Evolutionary conservation across 2,797 vertebrate genomes (phyloP).

Genomic region (Zonotrichia albicollis): DNA sequence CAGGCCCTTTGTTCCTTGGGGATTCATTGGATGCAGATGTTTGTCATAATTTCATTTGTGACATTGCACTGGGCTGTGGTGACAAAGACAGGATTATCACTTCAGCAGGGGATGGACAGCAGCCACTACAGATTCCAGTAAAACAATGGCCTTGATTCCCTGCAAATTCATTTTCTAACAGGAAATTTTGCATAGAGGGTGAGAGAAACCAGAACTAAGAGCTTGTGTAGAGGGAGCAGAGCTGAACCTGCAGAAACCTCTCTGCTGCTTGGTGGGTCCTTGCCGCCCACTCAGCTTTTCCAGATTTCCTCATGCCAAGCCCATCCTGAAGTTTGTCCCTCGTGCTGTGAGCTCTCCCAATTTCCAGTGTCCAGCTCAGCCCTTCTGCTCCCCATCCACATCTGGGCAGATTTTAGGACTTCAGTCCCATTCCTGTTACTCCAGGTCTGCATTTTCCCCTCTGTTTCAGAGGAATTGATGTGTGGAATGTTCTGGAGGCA

Average conservation of each 20-base stretch:
- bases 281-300: not conserved
- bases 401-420: not conserved
- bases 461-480: not conserved
- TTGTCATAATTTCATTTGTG: constrained; percentile 29
- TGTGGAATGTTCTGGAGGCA: not conserved
- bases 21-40: constrained; percentile 39
- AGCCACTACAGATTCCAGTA: not conserved
- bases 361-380: not conserved
- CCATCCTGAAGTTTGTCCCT: not conserved
- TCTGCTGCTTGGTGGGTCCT: not conserved
- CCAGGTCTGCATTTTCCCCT: not conserved
- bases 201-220: not conserved
- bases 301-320: not conserved
- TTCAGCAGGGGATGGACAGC: not conserved
- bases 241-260: not conserved
- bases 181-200: not conserved
- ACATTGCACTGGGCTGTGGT: not conserved
- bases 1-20: not conserved
- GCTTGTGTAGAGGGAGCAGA: not conserved
- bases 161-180: not conserved
- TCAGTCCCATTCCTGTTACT: not conserved
- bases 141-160: not conserved
- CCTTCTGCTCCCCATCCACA: not conserved
- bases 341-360: not conserved
- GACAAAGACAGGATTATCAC: constrained; percentile 12